Conservation (phyloP, 2,888 invertebrate species). For the Petrolisthes manimaculis region DNA sequence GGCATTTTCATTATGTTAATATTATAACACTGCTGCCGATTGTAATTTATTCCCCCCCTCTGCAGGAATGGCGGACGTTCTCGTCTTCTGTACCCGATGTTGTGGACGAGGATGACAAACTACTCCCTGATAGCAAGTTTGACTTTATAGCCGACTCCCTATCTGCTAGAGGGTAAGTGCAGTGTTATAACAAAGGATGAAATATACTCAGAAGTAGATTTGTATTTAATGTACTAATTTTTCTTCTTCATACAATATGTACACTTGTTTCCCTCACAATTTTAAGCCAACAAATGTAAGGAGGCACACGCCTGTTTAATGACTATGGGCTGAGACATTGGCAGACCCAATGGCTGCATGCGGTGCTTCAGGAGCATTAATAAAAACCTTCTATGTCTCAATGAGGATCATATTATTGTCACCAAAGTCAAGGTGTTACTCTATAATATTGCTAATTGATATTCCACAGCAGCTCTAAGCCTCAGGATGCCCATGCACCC, state of each 20-base stretch:
- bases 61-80: background rate
- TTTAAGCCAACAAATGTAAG: background rate
- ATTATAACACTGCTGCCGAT: too few species aligned
- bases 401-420: too few species aligned
- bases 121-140: constrained; percentile 20
- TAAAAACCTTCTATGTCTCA: too few species aligned
- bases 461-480: too few species aligned
- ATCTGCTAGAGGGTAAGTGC: constrained; percentile 49
- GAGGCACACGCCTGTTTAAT: background rate
- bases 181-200: too few species aligned
- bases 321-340: background rate
- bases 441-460: too few species aligned
- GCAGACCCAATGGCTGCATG: background rate
- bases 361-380: background rate
- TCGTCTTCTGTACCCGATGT: background rate
- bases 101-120: background rate
- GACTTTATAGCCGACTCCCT: constrained; percentile 39
- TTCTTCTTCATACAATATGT: too few species aligned
- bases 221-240: too few species aligned
- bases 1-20: too few species aligned
- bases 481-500: too few species aligned
- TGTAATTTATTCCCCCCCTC: background rate
- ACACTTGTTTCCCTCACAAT: background rate
- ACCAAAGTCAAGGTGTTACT: too few species aligned
- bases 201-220: too few species aligned